phyloP scores from a whole-genome alignment of 2,113 vertebrate genomes.

The Rallus limicola region DNA sequence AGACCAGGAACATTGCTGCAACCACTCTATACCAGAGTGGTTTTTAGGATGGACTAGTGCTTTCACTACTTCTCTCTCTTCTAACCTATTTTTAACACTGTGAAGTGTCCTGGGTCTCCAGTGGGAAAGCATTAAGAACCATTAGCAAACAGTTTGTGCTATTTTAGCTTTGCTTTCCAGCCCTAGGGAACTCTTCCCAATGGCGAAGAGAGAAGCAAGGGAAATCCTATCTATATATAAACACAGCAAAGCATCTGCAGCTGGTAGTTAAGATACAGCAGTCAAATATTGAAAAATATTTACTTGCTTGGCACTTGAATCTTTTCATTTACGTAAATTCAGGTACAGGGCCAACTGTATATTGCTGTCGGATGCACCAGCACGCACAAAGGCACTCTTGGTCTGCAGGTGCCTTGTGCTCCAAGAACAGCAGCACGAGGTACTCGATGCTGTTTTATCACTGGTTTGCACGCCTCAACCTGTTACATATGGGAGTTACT shows the following conservation, averaged over 20 bases:
- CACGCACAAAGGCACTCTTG: not conserved
- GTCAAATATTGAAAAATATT: constrained; percentile 60
- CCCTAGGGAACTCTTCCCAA: constrained; percentile 38
- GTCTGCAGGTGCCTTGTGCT: not conserved
- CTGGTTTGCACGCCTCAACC: not conserved
- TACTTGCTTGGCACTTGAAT: constrained; percentile 2
- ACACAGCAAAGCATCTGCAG: constrained; percentile 55
- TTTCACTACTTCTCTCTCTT: not conserved
- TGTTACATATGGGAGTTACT: not conserved
- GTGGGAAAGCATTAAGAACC: constrained; percentile 21
- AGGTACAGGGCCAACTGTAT: not conserved
- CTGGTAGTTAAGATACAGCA: constrained; percentile 44
- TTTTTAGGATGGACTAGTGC: not conserved
- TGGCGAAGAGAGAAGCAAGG: constrained; percentile 29
- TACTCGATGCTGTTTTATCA: not conserved
- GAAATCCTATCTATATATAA: constrained; percentile 61
- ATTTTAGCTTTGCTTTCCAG: constrained; percentile 42
- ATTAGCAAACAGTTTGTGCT: constrained; percentile 44
- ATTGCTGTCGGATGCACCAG: not conserved
- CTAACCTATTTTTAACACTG: constrained; percentile 20
- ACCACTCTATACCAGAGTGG: not conserved
- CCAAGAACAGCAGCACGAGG: not conserved
- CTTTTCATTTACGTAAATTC: not conserved
- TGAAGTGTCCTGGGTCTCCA: constrained; percentile 42
- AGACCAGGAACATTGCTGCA: not conserved